Conservation (phyloP, 2,888 invertebrate genomes). For the Erebia palarica region DNA sequence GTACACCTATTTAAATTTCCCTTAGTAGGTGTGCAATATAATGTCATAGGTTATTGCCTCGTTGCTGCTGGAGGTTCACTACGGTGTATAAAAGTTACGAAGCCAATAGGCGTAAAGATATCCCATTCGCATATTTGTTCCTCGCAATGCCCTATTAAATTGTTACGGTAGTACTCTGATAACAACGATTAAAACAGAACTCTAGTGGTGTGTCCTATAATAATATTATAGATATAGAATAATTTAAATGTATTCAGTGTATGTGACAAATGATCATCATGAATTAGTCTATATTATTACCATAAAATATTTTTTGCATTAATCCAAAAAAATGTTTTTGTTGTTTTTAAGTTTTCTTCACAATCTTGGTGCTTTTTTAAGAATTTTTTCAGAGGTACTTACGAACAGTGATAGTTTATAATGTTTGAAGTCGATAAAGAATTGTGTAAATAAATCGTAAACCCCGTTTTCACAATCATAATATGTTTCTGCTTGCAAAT, state of each 20-base stretch:
- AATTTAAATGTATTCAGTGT: background rate
- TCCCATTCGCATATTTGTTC: slow-evolving; percentile 46
- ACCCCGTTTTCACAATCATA: slow-evolving; percentile 82
- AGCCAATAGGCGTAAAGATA: slow-evolving; percentile 59
- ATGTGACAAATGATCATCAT: background rate
- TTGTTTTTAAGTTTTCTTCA: background rate
- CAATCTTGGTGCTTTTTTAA: background rate
- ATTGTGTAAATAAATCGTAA: slow-evolving; percentile 82
- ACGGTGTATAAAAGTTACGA: slow-evolving; percentile 52
- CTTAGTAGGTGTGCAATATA: slow-evolving; percentile 48
- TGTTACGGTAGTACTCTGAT: slow-evolving; percentile 24
- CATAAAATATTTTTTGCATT: background rate
- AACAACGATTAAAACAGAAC: slow-evolving; percentile 10
- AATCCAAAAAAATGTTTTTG: background rate
- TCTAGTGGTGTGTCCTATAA: no score
- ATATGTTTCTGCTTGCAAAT: slow-evolving; percentile 82
- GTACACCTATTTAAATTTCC: slow-evolving; percentile 24
- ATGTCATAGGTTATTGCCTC: slow-evolving; percentile 54
- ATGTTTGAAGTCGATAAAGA: slow-evolving; percentile 72
- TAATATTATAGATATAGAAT: background rate
- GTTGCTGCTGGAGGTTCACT: slow-evolving; percentile 47
- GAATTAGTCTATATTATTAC: background rate
- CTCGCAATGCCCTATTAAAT: slow-evolving; percentile 41
- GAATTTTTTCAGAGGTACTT: slow-evolving; percentile 19
- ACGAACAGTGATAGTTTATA: slow-evolving; percentile 66